These are phyloP conservation scores for Craseonycteris thonglongyai DNA, from an alignment of 2,113 vertebrate species.

Conservation along the genomic window DNA sequence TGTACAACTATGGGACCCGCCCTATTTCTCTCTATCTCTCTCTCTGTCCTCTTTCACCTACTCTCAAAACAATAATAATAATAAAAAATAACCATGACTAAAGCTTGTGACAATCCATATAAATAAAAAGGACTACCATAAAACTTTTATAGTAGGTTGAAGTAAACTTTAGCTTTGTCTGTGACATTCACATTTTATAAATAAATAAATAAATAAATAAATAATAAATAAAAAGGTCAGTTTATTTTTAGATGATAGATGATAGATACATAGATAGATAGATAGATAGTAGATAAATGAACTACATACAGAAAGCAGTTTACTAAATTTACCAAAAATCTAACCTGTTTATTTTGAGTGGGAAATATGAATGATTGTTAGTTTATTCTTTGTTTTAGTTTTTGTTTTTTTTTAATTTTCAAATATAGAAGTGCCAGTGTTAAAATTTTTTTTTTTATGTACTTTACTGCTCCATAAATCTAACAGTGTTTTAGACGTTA, in stretches of 20 bases:
- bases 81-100: background rate
- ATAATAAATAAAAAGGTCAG: background rate
- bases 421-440: background rate
- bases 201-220: background rate
- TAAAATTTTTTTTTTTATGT: background rate
- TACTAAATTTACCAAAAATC: background rate
- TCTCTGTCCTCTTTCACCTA: no score
- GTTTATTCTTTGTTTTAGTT: background rate
- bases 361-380: background rate
- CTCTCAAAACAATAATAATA: no score
- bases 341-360: background rate
- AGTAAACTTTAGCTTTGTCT: background rate
- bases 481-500: background rate
- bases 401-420: background rate
- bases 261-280: background rate
- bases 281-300: background rate
- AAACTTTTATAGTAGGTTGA: background rate
- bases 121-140: background rate
- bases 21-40: no score
- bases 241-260: background rate
- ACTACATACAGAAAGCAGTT: background rate
- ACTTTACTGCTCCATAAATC: background rate
- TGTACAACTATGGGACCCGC: no score
- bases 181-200: background rate
- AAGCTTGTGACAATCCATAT: background rate